phyloP scores from a whole-genome alignment of 2,888 invertebrate genomes.

The Sycophila texana region DNA sequence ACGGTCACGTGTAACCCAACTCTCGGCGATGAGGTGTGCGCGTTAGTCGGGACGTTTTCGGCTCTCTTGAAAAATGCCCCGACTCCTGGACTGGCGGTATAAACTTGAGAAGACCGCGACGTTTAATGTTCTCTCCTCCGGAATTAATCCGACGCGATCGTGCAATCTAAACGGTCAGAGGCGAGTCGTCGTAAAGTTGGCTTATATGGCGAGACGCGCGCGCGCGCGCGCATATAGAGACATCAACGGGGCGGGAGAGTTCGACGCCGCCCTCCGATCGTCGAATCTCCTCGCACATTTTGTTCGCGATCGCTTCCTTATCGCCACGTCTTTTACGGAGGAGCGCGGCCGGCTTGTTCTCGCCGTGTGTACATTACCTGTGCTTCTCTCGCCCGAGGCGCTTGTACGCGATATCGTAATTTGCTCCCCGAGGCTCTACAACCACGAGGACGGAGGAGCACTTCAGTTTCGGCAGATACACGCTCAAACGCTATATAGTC shows the following conservation, averaged over 20 bases:
- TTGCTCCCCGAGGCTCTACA: no score
- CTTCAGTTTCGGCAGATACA: no score
- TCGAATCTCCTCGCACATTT: not conserved
- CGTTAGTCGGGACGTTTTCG: not conserved
- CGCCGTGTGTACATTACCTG: no score
- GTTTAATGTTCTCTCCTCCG: no score
- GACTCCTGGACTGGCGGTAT: no score
- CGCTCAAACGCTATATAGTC: not conserved
- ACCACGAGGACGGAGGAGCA: no score
- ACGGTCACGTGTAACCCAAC: not conserved
- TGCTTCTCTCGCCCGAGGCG: no score
- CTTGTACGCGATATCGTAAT: no score
- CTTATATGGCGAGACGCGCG: slow-evolving; percentile 22
- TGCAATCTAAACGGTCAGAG: slow-evolving; percentile 3
- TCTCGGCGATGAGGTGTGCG: not conserved
- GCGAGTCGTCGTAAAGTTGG: slow-evolving; percentile 42
- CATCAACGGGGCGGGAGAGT: slow-evolving; percentile 64
- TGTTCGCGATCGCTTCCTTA: not conserved
- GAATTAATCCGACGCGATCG: no score
- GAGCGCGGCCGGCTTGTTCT: no score
- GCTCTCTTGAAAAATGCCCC: no score
- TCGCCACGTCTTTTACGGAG: not conserved
- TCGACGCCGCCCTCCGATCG: slow-evolving; percentile 59
- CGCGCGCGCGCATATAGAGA: slow-evolving; percentile 59
- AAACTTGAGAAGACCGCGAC: no score